Percentiles rank a stretch among this genome's conserved stretches.
Conservation (phyloP, 2,113 vertebrate species). For the Hippocampus barbouri region DNA sequence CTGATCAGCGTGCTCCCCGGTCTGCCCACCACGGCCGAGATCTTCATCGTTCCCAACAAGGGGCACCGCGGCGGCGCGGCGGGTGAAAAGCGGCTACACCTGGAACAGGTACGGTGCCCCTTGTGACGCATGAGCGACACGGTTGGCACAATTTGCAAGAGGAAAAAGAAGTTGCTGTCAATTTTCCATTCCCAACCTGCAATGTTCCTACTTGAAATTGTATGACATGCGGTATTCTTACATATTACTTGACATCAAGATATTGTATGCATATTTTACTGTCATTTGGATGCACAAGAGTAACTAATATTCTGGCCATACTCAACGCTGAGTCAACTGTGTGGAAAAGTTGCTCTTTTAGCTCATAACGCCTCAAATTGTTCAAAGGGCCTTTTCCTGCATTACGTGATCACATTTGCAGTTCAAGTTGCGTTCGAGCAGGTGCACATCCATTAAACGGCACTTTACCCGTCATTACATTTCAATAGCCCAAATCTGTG, state of each 20-base stretch:
- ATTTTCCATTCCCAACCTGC: no score
- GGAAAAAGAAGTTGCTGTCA: no score
- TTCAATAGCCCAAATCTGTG: neutral
- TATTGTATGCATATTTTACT: neutral
- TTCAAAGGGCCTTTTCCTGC: neutral
- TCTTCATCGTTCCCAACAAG: conserved; percentile 82
- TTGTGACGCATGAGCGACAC: neutral
- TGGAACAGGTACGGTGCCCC: conserved; percentile 76
- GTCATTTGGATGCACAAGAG: neutral
- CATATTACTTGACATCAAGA: no score
- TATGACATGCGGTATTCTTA: neutral
- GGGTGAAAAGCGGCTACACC: conserved; percentile 69
- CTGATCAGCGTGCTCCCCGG: conserved; percentile 82
- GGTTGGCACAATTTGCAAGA: no score
- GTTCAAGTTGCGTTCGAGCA: neutral
- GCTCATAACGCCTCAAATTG: neutral
- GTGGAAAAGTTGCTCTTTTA: neutral
- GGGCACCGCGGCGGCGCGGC: conserved; percentile 57
- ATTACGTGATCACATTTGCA: neutral
- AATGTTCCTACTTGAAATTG: neutral
- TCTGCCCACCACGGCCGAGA: conserved; percentile 81
- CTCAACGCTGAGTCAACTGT: neutral
- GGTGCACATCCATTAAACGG: neutral
- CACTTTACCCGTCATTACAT: conserved; percentile 1
- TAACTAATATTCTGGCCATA: neutral